Conservation (phyloP, 1,140 invertebrate species). For the Liolophura sinensis region DNA sequence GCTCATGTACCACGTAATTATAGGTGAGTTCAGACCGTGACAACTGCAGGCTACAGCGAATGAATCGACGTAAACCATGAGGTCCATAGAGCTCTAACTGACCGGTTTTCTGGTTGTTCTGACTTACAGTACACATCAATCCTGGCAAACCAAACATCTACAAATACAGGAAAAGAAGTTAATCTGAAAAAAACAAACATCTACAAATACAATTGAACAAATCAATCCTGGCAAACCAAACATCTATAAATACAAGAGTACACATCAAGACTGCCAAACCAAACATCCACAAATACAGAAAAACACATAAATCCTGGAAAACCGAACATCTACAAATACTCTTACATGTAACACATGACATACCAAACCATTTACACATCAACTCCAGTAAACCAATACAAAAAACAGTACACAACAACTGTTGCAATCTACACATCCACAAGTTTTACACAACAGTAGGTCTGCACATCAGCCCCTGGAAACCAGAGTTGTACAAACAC, state of each 20-base stretch:
- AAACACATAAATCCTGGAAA: too few relatives aligned
- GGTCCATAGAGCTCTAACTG: slow-evolving; percentile 60
- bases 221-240: too few relatives aligned
- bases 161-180: slow-evolving; percentile 10
- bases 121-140: slow-evolving; percentile 59
- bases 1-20: slow-evolving; percentile 56
- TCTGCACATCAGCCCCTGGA: slow-evolving; percentile 28
- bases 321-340: too few relatives aligned
- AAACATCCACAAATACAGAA: too few relatives aligned
- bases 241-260: too few relatives aligned
- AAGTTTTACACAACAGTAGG: slow-evolving; percentile 8
- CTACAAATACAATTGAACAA: too few relatives aligned
- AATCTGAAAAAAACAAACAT: neutral
- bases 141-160: slow-evolving; percentile 62
- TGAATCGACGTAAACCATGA: slow-evolving; percentile 49
- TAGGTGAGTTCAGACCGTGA: slow-evolving; percentile 54
- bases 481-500: neutral
- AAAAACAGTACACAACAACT: slow-evolving; percentile 56
- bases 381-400: too few relatives aligned
- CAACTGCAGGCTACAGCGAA: slow-evolving; percentile 47
- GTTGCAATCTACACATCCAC: slow-evolving; percentile 61
- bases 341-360: too few relatives aligned
- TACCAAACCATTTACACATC: too few relatives aligned
- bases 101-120: slow-evolving; percentile 37
- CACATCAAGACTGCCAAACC: too few relatives aligned